These are phyloP conservation scores for Leptobrachium ailaonicum DNA, from an alignment of 2,113 vertebrate genomes.

Conservation along the genomic window DNA sequence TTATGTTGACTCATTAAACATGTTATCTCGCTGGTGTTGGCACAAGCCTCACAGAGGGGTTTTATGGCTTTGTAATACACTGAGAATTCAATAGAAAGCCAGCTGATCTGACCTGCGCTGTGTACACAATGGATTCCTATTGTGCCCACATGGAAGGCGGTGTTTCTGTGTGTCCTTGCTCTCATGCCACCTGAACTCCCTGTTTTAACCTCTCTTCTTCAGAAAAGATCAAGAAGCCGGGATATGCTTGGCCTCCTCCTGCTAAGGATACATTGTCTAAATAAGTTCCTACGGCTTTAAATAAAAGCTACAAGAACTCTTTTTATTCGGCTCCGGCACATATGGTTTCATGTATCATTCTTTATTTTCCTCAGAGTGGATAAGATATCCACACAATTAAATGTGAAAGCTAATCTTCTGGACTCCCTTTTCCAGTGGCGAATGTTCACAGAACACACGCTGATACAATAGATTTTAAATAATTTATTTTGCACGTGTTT, in stretches of 20 bases:
- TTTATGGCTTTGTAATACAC: slow-evolving; percentile 34
- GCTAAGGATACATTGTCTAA: slow-evolving; percentile 55
- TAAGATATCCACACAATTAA: slow-evolving; percentile 90
- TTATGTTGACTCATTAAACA: slow-evolving; percentile 11
- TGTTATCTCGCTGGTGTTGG: slow-evolving; percentile 31
- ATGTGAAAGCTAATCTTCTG: slow-evolving; percentile 85
- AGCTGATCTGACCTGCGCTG: slow-evolving; percentile 21
- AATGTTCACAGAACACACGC: slow-evolving; percentile 78
- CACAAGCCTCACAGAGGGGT: slow-evolving; percentile 40
- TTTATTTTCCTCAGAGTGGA: slow-evolving; percentile 77
- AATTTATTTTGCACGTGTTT: slow-evolving; percentile 81
- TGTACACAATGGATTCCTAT: slow-evolving; percentile 45
- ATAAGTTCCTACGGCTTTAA: slow-evolving; percentile 70
- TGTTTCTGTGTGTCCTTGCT: slow-evolving; percentile 43
- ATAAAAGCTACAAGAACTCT: slow-evolving; percentile 64
- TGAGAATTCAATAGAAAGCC: slow-evolving; percentile 34
- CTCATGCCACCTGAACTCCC: slow-evolving; percentile 52
- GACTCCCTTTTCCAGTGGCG: slow-evolving; percentile 64
- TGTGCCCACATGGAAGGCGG: slow-evolving; percentile 49
- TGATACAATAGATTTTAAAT: slow-evolving; percentile 76
- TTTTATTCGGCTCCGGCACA: slow-evolving; percentile 59
- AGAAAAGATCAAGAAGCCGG: slow-evolving; percentile 23
- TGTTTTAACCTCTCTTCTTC: slow-evolving; percentile 49
- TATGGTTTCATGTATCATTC: slow-evolving; percentile 75
- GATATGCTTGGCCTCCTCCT: slow-evolving; percentile 18